Evolutionary conservation across 2,797 vertebrate genomes (phyloP).

Genomic region (Spinus pinus): DNA sequence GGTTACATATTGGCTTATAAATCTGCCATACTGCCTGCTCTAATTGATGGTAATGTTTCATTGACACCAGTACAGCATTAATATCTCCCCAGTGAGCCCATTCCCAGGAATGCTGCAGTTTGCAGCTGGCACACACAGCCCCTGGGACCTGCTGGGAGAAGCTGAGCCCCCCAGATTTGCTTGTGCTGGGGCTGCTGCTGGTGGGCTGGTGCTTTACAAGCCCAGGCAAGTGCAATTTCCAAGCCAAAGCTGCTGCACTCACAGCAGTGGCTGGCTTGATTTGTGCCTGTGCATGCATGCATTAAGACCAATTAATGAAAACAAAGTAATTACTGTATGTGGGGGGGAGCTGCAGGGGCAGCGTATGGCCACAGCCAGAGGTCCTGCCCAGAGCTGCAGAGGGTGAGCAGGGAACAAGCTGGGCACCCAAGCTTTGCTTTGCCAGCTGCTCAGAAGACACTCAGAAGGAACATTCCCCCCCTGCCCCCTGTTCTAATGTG

Average conservation of each 20-base stretch:
- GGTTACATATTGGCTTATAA: constrained; percentile 49
- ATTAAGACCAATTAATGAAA: constrained; percentile 36
- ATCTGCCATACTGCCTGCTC: constrained; percentile 31
- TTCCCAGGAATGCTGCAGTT: neutral
- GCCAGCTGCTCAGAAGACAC: neutral
- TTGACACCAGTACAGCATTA: neutral
- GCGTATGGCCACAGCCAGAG: neutral
- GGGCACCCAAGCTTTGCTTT: neutral
- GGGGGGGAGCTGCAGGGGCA: neutral
- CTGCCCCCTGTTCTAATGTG: fast-evolving
- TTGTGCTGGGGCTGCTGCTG: neutral
- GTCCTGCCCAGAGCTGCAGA: neutral
- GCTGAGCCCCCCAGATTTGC: neutral
- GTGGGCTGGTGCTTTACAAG: neutral
- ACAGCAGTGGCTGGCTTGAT: neutral
- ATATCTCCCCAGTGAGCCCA: neutral
- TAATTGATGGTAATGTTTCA: constrained; percentile 37
- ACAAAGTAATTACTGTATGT: neutral
- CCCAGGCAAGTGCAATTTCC: fast-evolving
- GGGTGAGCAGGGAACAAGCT: neutral
- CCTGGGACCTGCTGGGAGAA: neutral
- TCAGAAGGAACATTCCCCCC: neutral
- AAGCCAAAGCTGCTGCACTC: neutral
- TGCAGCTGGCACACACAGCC: neutral
- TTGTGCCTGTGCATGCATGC: neutral